A percentile compares a stretch with the other conserved stretches of the same genome.
These are phyloP conservation scores for Cardiocondyla obscurior DNA, from an alignment of 1,140 invertebrate genomes.

Conservation along the genomic window DNA sequence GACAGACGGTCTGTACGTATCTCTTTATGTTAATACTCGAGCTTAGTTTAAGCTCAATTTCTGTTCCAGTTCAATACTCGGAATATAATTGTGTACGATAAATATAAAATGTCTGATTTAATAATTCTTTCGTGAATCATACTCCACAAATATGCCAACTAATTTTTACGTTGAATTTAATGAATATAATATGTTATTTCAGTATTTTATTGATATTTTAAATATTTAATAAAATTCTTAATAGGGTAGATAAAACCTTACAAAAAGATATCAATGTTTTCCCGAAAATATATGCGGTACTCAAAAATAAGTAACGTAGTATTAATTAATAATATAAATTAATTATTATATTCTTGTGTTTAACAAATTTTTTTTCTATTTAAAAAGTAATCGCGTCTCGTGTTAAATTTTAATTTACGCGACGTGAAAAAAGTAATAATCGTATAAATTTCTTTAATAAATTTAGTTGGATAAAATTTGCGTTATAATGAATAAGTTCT, in stretches of 20 bases:
- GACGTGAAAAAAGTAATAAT: not conserved
- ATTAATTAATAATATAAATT: not conserved
- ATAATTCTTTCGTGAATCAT: not conserved
- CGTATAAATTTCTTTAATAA: not conserved
- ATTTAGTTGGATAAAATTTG: not conserved
- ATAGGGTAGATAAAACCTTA: too few relatives aligned
- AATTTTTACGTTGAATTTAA: too few relatives aligned
- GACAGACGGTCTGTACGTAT: conserved; percentile 51
- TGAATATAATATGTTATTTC: too few relatives aligned
- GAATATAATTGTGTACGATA: conserved; percentile 6
- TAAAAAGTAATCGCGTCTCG: not conserved
- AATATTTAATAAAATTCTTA: too few relatives aligned
- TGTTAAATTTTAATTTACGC: not conserved
- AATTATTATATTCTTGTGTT: not conserved
- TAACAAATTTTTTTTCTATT: not conserved
- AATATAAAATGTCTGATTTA: conserved; percentile 5
- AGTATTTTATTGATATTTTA: too few relatives aligned
- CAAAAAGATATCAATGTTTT: too few relatives aligned
- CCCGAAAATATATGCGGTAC: too few relatives aligned
- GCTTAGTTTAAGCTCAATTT: conserved; percentile 31
- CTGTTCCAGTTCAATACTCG: conserved; percentile 27
- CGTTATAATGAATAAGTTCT: not conserved
- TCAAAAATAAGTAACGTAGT: too few relatives aligned
- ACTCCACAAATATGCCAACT: not conserved
- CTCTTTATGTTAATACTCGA: conserved; percentile 47